Evolutionary conservation across 1,140 invertebrate species (phyloP), one percentile per base, ranked within the genome.

Genomic region (Zaprionus gabonicus): DNA sequence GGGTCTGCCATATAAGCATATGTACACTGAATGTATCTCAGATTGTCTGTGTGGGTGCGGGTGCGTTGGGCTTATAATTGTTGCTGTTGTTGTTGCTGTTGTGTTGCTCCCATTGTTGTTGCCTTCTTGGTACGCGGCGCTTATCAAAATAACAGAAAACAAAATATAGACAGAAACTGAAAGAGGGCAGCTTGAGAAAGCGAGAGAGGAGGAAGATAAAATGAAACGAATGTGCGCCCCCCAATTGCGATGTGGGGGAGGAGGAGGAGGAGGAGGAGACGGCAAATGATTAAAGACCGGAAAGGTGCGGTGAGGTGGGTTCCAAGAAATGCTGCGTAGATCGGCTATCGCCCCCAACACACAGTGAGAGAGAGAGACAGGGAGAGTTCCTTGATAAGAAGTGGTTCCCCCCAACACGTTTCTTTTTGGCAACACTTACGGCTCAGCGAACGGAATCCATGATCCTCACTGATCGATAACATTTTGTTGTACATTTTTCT

Each of bases 381-480:
- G 1, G 9, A 9, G 28, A 31, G 28, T 1, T 31, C 31, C 7
- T 34, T 34, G 31, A 34, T 34, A 34, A 34, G 31, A 10, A 34
- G 9, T 10, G 31, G 9, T 13, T 15, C 44, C n/a, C 5, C 28
- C 10, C 5, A 15, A 20, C 20, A 20, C 20, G 38, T 15, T 5
- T 15, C 38, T 46, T 38, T 63, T 65, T 46, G 23, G 44, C 10
- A 60, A 62, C 57, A 93, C 92, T 93, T 93, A 93, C 92, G 92
- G 84, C 91, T 93, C 77, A 93, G 82, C 60, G 92, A 93, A 78
- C 90, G 84, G 91, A 93, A 93, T 93, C 92, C 92, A 76, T 92
- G 91, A 91, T 93, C 92, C 78, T 93, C 92, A 80, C 92, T 93
- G 76, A 93, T 92, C 58, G 92, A 93, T 76, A 93, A 76, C 91